Base-by-base conservation (phyloP, 2,113 vertebrate species). In the Chloropsis hardwickii region DNA sequence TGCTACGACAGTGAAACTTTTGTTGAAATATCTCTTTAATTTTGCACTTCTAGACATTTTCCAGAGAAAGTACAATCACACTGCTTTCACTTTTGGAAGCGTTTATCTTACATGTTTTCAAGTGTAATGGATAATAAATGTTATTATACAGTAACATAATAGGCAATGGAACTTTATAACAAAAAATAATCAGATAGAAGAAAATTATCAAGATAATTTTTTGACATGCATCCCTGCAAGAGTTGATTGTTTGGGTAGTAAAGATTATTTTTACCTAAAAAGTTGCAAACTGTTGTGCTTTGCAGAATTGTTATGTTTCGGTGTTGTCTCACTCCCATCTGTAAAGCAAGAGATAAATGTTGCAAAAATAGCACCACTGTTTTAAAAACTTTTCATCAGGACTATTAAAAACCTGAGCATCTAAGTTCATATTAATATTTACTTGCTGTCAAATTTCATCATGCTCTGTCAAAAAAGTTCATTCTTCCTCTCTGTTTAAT, bases 401-500 rank as follows among this genome's bases (percentile, higher is more conserved):
- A 31, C 58, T 91, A 21, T 81, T 84, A 50, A 77, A 85, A 77
- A 58, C n/a, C 39, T 28, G 45, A 40, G 42, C 51, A 53, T 86
- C 44, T 84, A 45, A 73, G 64, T 84, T 69, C 53, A 78, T 92
- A 82, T 86, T 88, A 88, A 86, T 88, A 70, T 66, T 90, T 92
- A 35, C 18, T 72, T 87, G n/a, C 54, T 73, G 74, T 88, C 53
- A 35, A 79, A 78, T 83, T 90, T 64, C 69, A 83, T 92, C 54
- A 42, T 77, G 42, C 39, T 50, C 53, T 88, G 35, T 78, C 28
- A 12, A 69, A 76, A 69, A 48, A 82, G 16, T 14, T 71, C 50
- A n/a, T 90, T 90, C 33, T 93, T 85, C 7, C 40, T 81, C 74
- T 28, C 42, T 66, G 25, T 95, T 92, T 95, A 92, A 92, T 87